phyloP scores from a whole-genome alignment of 2,797 vertebrate genomes.

The Pangasius macronema region DNA sequence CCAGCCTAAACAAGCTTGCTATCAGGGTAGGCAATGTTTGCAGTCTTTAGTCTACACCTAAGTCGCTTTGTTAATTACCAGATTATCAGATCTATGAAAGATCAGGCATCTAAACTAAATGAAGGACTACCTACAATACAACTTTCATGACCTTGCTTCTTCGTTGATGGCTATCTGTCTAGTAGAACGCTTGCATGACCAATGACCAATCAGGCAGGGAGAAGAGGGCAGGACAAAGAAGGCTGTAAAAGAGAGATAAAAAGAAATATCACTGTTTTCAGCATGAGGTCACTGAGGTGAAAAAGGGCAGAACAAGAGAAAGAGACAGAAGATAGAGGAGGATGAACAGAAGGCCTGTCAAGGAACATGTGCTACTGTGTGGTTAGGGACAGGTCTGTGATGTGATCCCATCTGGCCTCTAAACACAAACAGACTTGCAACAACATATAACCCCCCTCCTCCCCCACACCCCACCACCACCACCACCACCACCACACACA shows the following conservation, averaged over 20 bases:
- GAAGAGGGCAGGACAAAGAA: not conserved
- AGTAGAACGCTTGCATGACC: not conserved
- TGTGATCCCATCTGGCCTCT: slow-evolving; percentile 55
- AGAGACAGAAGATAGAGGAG: slow-evolving; percentile 33
- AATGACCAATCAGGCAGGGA: not conserved
- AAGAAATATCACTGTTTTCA: slow-evolving; percentile 4
- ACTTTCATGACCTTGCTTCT: not conserved
- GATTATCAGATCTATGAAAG: too few species aligned
- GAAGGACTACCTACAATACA: not conserved
- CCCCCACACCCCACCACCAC: too few species aligned
- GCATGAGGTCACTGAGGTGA: slow-evolving; percentile 20
- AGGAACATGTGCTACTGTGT: slow-evolving; percentile 54
- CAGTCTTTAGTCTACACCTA: not conserved
- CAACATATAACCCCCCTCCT: slow-evolving; percentile 4
- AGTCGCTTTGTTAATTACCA: not conserved
- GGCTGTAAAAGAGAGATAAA: slow-evolving; percentile 15
- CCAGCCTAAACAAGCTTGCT: not conserved
- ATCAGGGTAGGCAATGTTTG: not conserved
- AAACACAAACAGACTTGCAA: slow-evolving; percentile 27
- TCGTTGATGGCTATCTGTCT: not conserved
- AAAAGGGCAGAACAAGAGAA: slow-evolving; percentile 16
- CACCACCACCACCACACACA: not conserved
- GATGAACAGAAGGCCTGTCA: slow-evolving; percentile 51
- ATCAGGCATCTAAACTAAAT: not conserved
- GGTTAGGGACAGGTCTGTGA: slow-evolving; percentile 50